Conservation (phyloP, 2,797 vertebrate genomes). For the Mormyrus hasselquistii region DNA sequence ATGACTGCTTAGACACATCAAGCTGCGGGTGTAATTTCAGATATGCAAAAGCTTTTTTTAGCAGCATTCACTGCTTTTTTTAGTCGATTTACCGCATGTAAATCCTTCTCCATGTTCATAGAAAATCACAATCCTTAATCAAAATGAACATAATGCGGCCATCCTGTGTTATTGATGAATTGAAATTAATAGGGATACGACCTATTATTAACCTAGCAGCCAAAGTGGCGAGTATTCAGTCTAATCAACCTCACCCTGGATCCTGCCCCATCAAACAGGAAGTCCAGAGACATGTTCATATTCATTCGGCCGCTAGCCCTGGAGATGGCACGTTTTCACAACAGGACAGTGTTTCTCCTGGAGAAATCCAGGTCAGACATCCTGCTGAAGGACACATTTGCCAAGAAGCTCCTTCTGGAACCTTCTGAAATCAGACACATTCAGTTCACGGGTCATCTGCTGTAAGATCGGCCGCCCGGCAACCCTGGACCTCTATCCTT, state of each 20-base stretch:
- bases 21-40: neutral
- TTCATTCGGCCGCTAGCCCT: neutral
- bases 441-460: neutral
- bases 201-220: neutral
- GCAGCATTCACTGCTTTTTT: neutral
- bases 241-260: neutral
- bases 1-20: neutral
- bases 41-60: neutral
- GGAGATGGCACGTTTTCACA: neutral
- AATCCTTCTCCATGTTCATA: neutral
- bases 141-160: neutral
- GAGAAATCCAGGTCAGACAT: conserved; percentile 17
- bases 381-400: conserved; percentile 19
- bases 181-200: neutral
- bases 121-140: neutral
- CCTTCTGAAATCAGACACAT: neutral
- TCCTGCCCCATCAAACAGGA: neutral
- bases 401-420: conserved; percentile 20
- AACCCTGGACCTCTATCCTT: neutral
- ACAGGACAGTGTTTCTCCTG: neutral
- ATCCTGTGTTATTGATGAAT: neutral
- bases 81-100: neutral
- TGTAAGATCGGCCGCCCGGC: neutral
- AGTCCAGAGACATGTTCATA: neutral
- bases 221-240: neutral